Evolutionary conservation across 2,888 invertebrate genomes (phyloP), one percentile per base, ranked within the genome.

Genomic region (Cryptocheilus praepositus): DNA sequence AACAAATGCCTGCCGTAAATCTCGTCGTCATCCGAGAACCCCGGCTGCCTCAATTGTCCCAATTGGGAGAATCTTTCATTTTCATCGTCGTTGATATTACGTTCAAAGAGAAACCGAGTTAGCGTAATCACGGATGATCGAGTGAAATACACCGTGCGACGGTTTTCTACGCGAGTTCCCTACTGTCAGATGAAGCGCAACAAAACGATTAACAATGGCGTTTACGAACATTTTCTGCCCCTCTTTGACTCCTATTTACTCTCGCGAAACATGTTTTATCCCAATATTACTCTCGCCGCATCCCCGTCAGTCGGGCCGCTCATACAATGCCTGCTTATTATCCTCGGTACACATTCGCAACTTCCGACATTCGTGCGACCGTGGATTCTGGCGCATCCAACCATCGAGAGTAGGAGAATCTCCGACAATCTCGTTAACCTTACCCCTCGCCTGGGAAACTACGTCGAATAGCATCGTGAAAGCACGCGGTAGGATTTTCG

Each of bases 81-180:
- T 49, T n/a, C 49, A 18, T 18, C 16, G 7, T 18, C 49, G 49
- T 5, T 5, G 49, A 49, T 49, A 49, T 16, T 49, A 13, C 16
- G 5, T n/a, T 36, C 36, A 18, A 56, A 58, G 54, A 59, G 53
- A 49, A 11, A 8, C 16, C 49, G 49, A 49, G 15, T 13, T n/a
- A 13, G 49, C 49, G 18, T 16, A 70, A 67, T 36, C 11, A 1
- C 4, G 65, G 36, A 61, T 61, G 72, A 72, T 80, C 67, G 63
- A 61, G 62, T 56, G 59, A 64, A 63, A 58, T 66, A 63, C 70
- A 64, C 43, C 64, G 69, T 71, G 70, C 68, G 43, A 65, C 74
- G 70, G 68, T 67, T 70, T 44, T 57, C 57, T 73, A 80, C 80
- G 79, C 80, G 82, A 80, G n/a, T n/a, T n/a, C 79, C 73, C 76